Evolutionary conservation across 2,797 vertebrate genomes (phyloP).

Genomic region (Alca torda): DNA sequence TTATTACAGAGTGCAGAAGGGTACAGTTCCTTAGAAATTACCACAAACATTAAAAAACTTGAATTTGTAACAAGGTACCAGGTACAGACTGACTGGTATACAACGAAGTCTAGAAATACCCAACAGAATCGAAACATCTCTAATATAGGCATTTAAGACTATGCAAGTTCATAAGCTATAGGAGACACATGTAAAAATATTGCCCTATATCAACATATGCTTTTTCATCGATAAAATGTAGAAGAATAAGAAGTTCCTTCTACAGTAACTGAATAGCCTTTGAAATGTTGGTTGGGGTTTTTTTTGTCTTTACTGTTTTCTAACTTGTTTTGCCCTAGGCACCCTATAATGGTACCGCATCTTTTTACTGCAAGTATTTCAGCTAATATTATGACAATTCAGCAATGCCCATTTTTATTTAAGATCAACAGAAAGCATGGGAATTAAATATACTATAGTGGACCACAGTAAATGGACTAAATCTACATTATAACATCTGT

Average conservation of each 20-base stretch:
- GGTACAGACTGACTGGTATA: not conserved
- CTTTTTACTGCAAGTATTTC: not conserved
- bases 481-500: not conserved
- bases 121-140: not conserved
- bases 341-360: not conserved
- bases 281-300: not conserved
- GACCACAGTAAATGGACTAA: not conserved
- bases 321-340: not conserved
- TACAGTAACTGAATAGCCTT: not conserved
- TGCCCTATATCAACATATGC: not conserved
- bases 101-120: not conserved
- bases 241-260: not conserved
- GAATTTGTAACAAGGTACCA: not conserved
- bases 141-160: not conserved
- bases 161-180: not conserved
- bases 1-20: not conserved
- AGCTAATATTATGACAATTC: not conserved
- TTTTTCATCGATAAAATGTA: not conserved
- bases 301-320: not conserved
- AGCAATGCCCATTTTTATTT: not conserved
- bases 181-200: not conserved
- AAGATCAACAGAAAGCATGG: not conserved
- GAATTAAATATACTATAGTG: not conserved
- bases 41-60: not conserved
- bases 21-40: not conserved